These are phyloP conservation scores for Sminthurinus aureus DNA, from an alignment of 2,888 invertebrate genomes.

Conservation along the genomic window DNA sequence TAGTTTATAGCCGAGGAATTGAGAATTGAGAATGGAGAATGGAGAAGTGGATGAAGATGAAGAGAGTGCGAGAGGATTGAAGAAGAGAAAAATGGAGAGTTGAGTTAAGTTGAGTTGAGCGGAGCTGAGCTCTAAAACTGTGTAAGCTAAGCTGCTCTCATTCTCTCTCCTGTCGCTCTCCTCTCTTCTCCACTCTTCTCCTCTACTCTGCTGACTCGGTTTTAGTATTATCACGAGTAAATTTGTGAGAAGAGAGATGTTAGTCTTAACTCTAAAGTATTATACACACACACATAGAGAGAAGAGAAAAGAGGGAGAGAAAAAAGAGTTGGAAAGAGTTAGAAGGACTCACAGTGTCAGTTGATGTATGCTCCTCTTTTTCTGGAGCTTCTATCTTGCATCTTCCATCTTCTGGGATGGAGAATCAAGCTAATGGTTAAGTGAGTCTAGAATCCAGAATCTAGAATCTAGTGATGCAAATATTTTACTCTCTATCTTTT, in stretches of 20 bases:
- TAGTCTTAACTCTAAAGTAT: too few relatives aligned
- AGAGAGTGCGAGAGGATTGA: neutral
- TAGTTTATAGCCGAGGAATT: too few relatives aligned
- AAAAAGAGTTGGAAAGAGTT: neutral
- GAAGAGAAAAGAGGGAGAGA: neutral
- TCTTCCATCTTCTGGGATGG: constrained; percentile 26
- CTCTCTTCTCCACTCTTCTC: neutral
- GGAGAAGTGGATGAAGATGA: neutral
- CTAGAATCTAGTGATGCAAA: constrained; percentile 43
- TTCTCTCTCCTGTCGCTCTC: neutral
- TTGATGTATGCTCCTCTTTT: constrained; percentile 4
- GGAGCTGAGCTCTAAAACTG: neutral
- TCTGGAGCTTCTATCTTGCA: too few relatives aligned
- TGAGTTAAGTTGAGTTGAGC: neutral
- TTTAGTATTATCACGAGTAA: constrained; percentile 6
- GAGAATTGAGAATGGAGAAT: neutral
- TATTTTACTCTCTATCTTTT: constrained; percentile 36
- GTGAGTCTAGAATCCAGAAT: too few relatives aligned
- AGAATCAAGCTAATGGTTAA: constrained; percentile 33
- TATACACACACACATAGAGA: too few relatives aligned
- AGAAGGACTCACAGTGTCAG: neutral
- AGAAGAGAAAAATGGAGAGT: neutral
- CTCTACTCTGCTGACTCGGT: constrained; percentile 6
- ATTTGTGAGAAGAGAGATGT: neutral
- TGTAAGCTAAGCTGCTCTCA: too few relatives aligned